Conservation (phyloP, 2,888 invertebrate species). For the Orthosia incerta region DNA sequence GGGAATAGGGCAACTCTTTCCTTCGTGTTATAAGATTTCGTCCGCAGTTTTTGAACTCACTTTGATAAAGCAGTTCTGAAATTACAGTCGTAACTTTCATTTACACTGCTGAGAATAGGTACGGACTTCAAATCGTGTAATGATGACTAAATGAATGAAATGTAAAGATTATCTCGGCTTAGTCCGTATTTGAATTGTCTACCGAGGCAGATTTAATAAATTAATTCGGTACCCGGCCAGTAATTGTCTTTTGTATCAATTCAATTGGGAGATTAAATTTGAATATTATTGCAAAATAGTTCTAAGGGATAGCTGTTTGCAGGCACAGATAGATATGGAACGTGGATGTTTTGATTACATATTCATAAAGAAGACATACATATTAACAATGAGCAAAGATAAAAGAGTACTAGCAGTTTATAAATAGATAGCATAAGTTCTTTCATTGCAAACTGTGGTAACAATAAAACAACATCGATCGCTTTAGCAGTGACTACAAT, state of each 20-base stretch:
- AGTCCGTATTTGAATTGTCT: slow-evolving; percentile 71
- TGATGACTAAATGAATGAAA: slow-evolving; percentile 68
- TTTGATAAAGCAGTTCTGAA: slow-evolving; percentile 65
- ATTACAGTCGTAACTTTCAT: slow-evolving; percentile 62
- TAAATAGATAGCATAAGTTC: slow-evolving; percentile 17
- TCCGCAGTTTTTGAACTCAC: slow-evolving; percentile 64
- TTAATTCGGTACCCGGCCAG: slow-evolving; percentile 72
- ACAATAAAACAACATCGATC: slow-evolving; percentile 12
- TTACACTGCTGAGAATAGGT: slow-evolving; percentile 56
- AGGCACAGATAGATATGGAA: slow-evolving; percentile 35
- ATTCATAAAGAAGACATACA: slow-evolving; percentile 17
- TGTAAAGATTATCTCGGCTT: slow-evolving; percentile 69
- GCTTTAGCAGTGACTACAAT: slow-evolving; percentile 19
- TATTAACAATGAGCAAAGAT: slow-evolving; percentile 12
- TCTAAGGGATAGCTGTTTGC: slow-evolving; percentile 39
- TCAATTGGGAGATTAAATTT: slow-evolving; percentile 72
- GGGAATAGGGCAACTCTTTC: slow-evolving; percentile 65
- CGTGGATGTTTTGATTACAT: slow-evolving; percentile 23
- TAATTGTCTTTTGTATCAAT: slow-evolving; percentile 79
- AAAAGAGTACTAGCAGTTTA: slow-evolving; percentile 1
- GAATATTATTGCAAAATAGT: slow-evolving; percentile 69
- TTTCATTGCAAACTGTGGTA: not conserved
- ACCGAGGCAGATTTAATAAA: slow-evolving; percentile 74
- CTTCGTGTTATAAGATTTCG: slow-evolving; percentile 62
- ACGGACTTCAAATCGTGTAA: slow-evolving; percentile 53